A percentile compares a stretch with the other conserved stretches of the same genome.
Evolutionary conservation across 2,888 invertebrate genomes (phyloP).

Genomic region (Schrankia costaestrigalis): DNA sequence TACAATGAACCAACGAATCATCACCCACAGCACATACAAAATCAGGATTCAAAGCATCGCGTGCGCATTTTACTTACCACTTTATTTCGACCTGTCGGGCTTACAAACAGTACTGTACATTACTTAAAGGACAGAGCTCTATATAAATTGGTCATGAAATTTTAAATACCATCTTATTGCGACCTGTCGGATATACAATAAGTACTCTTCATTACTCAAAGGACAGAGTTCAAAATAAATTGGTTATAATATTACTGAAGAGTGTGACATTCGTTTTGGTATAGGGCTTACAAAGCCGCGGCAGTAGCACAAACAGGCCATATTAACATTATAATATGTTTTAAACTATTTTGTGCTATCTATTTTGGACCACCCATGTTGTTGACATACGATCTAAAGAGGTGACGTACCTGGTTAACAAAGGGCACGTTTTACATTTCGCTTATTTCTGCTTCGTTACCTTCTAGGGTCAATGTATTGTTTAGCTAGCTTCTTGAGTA

Average conservation of each 20-base stretch:
- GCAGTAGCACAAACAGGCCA: conserved; percentile 53
- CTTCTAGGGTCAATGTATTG: conserved; percentile 17
- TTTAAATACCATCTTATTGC: no score
- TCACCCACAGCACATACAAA: conserved; percentile 53
- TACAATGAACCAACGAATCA: conserved; percentile 43
- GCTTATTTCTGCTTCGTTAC: conserved; percentile 33
- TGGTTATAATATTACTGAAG: conserved; percentile 35
- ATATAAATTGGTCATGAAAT: no score
- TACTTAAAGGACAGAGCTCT: conserved; percentile 29
- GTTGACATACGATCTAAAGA: conserved; percentile 67
- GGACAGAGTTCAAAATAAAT: conserved; percentile 24
- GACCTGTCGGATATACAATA: no score
- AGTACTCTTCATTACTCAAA: background rate
- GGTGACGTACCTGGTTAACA: conserved; percentile 71
- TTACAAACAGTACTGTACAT: no score
- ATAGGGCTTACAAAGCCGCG: conserved; percentile 53
- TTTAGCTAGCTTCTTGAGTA: no score
- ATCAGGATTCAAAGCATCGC: conserved; percentile 60
- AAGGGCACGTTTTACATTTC: conserved; percentile 57
- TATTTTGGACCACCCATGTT: conserved; percentile 72
- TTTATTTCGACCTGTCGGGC: conserved; percentile 21
- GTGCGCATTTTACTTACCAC: conserved; percentile 40
- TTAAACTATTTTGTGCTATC: conserved; percentile 74
- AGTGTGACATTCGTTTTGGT: conserved; percentile 65
- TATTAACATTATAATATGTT: conserved; percentile 76